Evolutionary conservation across 2,888 invertebrate genomes (phyloP).

Genomic region (Phoronis australis): DNA sequence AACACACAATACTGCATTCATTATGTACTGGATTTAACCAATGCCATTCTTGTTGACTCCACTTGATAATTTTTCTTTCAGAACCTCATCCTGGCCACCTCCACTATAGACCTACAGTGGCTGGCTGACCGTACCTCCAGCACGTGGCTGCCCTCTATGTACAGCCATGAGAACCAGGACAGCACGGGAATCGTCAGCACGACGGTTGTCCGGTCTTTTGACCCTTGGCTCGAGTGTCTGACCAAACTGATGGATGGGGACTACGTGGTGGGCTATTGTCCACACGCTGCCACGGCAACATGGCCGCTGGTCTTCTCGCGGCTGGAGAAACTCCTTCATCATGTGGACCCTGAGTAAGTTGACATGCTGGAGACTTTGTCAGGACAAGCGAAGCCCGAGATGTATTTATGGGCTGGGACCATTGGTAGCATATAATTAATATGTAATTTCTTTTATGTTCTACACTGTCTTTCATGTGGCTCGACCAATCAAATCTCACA

Average conservation of each 20-base stretch:
- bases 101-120: conserved; percentile 82
- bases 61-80: conserved; percentile 14
- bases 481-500: too few species aligned
- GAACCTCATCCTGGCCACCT: conserved; percentile 72
- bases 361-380: too few species aligned
- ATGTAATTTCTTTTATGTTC: too few species aligned
- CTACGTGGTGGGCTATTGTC: conserved; percentile 75
- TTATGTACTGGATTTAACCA: too few species aligned
- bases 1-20: too few species aligned
- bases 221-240: conserved; percentile 60
- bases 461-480: too few species aligned
- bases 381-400: too few species aligned
- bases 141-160: conserved; percentile 63
- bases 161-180: conserved; percentile 27
- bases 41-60: too few species aligned
- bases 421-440: too few species aligned
- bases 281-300: conserved; percentile 79
- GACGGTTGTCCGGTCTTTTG: conserved; percentile 36
- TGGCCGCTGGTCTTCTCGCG: conserved; percentile 94
- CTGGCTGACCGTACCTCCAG: conserved; percentile 82
- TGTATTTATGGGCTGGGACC: too few species aligned
- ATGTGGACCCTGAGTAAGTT: conserved; percentile 71
- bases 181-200: conserved; percentile 21
- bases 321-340: conserved; percentile 82
- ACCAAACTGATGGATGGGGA: conserved; percentile 84